Base-by-base conservation (phyloP, 30 jellyfish, hydroid and myxozoan species). In the Pseudorhiza aurosa region DNA sequence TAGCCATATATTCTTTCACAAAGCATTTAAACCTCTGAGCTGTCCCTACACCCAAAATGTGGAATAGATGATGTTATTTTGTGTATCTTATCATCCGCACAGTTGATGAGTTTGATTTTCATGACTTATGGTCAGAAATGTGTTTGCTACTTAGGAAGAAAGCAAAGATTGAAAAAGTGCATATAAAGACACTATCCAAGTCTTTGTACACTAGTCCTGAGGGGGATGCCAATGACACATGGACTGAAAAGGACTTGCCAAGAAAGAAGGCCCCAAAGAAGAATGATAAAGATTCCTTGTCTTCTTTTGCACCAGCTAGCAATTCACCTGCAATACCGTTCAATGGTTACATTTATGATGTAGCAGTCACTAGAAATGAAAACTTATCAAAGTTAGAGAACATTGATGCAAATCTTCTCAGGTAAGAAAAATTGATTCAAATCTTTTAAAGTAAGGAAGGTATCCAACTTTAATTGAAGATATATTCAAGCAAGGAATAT, bases 91-190 rank as follows among this genome's bases (percentile, higher is more conserved):
- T n/a, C n/a, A n/a, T n/a, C n/a, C n/a, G n/a, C n/a, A n/a, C n/a
- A n/a, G n/a, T n/a, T n/a, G n/a, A n/a, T n/a, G n/a, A n/a, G n/a
- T n/a, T n/a, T n/a, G n/a, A n/a, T n/a, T n/a, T n/a, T n/a, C n/a
- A n/a, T n/a, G n/a, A n/a, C n/a, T n/a, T n/a, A n/a, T n/a, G n/a
- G n/a, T n/a, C n/a, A n/a, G n/a, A n/a, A n/a, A n/a, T n/a, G n/a
- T n/a, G n/a, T n/a, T n/a, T n/a, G n/a, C n/a, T n/a, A n/a, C n/a
- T 11, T 74, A 77, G 89, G 89, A 77, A 77, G 30, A 77, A 60
- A 12, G 75, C 83, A 22, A 70, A 50, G 31, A 56, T 70, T 2
- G 83, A 70, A 22, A 70, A 46, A 12, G 71, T 47, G 27, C 7
- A 24, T 29, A 26, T 33, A 15, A 70, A 53, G 35, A 18, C 37